Percentiles rank a stretch among this genome's conserved stretches.
Conservation (phyloP, 2,888 invertebrate genomes). For the Camptogramma bilineatum region DNA sequence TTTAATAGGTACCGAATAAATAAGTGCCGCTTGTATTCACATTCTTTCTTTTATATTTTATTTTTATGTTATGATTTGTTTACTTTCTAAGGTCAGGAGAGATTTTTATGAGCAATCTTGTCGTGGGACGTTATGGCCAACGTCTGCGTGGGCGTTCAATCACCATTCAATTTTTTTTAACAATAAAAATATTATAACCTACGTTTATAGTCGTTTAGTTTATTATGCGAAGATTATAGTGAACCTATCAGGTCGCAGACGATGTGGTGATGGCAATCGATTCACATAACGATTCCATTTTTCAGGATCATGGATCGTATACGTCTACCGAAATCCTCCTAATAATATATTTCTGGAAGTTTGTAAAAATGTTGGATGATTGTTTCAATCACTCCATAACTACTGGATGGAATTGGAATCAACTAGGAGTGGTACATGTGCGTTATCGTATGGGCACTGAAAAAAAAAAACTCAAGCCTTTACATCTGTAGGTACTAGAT, state of each 20-base stretch:
- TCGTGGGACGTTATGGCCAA: background rate
- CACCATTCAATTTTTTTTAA: background rate
- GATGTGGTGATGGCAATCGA: constrained; percentile 6
- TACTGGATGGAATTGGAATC: too few species aligned
- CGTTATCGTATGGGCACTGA: too few species aligned
- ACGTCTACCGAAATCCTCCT: too few species aligned
- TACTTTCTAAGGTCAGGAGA: background rate
- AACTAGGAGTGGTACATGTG: too few species aligned
- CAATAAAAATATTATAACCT: background rate
- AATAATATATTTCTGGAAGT: too few species aligned
- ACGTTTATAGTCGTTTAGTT: background rate
- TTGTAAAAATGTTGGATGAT: too few species aligned
- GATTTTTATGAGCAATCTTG: background rate
- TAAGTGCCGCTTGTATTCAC: too few species aligned
- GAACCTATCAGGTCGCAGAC: constrained; percentile 6
- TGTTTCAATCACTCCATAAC: too few species aligned
- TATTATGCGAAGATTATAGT: background rate
- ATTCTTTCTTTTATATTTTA: too few species aligned
- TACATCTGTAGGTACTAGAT: too few species aligned
- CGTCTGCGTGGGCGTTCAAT: constrained; percentile 1
- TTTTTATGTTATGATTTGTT: background rate
- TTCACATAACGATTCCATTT: constrained; percentile 17
- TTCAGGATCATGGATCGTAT: constrained; percentile 5
- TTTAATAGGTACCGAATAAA: too few species aligned
- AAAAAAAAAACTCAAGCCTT: too few species aligned